Evolutionary conservation across 2,797 vertebrate species (phyloP).

Genomic region (Notoglanidium macrostoma): DNA sequence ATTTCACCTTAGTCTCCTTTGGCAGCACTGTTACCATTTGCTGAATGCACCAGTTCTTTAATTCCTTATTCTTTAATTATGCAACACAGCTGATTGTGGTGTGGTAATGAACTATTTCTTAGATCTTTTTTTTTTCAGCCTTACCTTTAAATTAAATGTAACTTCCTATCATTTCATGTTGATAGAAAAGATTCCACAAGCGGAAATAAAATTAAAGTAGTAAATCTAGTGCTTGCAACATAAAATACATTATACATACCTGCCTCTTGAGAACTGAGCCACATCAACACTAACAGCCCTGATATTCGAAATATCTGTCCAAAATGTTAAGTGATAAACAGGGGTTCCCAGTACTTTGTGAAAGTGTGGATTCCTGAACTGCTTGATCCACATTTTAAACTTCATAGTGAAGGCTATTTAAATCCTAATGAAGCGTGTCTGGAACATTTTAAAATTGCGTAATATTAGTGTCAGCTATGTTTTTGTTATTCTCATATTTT

Average conservation of each 20-base stretch:
- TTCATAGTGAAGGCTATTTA: too few relatives aligned
- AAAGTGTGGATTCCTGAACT: neutral
- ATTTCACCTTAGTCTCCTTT: neutral
- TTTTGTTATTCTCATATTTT: neutral
- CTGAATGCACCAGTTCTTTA: neutral
- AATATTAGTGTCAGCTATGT: neutral
- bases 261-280: neutral
- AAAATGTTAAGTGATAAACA: neutral
- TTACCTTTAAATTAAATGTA: too few relatives aligned
- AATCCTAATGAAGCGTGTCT: neutral
- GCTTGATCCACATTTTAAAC: neutral
- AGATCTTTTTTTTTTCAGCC: too few relatives aligned
- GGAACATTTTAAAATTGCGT: neutral
- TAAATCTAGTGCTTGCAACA: neutral
- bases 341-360: neutral
- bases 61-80: neutral
- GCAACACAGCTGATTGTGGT: neutral
- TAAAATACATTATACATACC: neutral
- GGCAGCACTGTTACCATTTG: neutral
- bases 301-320: neutral
- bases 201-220: neutral
- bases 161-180: too few relatives aligned
- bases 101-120: slow-evolving; percentile 1
- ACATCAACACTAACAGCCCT: neutral
- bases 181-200: neutral